Evolutionary conservation across 2,888 invertebrate genomes (phyloP).

Genomic region (Cactoblastis cactorum): DNA sequence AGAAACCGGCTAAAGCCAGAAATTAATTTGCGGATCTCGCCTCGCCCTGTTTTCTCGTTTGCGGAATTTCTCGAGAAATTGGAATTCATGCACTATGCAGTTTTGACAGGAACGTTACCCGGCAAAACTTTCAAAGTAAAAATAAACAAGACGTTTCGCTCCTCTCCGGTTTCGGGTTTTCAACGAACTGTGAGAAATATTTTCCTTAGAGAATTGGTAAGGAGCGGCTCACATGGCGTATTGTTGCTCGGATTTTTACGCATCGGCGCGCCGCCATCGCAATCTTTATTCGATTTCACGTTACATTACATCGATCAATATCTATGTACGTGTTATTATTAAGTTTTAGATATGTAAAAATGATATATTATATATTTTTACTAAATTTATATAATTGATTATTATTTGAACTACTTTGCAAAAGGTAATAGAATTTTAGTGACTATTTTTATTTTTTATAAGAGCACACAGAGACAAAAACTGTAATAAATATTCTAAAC

Average conservation of each 20-base stretch:
- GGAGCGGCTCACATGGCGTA: not conserved
- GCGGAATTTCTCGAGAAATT: slow-evolving; percentile 19
- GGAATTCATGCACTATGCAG: slow-evolving; percentile 25
- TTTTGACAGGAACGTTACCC: slow-evolving; percentile 22
- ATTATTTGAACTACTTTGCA: too few species aligned
- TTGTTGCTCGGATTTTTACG: not conserved
- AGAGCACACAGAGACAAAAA: too few species aligned
- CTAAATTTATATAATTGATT: too few species aligned
- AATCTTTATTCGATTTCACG: not conserved
- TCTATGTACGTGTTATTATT: too few species aligned
- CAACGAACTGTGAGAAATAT: slow-evolving; percentile 17
- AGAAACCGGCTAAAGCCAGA: slow-evolving; percentile 12
- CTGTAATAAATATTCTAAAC: too few species aligned
- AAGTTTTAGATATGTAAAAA: not conserved
- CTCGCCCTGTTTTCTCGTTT: slow-evolving; percentile 16
- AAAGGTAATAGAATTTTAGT: too few species aligned
- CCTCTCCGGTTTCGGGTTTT: slow-evolving; percentile 12
- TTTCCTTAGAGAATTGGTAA: slow-evolving; percentile 9
- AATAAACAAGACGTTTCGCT: slow-evolving; percentile 21
- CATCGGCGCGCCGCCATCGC: too few species aligned
- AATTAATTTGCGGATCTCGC: slow-evolving; percentile 14
- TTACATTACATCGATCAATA: too few species aligned
- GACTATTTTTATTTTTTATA: too few species aligned
- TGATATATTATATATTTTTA: too few species aligned
- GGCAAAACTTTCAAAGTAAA: slow-evolving; percentile 21